These are phyloP conservation scores for Chrosomus eos DNA, from an alignment of 2,797 vertebrate genomes.

Conservation along the genomic window DNA sequence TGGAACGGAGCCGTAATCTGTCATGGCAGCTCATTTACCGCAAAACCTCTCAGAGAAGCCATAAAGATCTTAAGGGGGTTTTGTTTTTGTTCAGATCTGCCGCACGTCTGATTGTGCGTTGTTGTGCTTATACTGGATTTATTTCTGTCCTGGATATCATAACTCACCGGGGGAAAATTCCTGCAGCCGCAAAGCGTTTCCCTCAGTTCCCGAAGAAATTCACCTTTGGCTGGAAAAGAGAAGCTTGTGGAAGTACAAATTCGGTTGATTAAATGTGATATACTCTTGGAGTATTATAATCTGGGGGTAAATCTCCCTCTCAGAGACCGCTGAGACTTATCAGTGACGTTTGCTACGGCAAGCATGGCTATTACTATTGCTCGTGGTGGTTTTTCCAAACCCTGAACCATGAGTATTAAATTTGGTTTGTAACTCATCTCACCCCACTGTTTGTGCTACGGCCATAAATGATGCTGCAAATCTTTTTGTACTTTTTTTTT, in stretches of 20 bases:
- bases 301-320: conserved; percentile 66
- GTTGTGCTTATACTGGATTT: conserved; percentile 71
- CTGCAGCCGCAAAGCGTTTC: conserved; percentile 47
- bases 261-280: conserved; percentile 69
- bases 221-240: conserved; percentile 69
- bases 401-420: background rate
- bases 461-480: background rate
- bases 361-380: background rate
- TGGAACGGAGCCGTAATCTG: conserved; percentile 69
- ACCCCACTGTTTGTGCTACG: background rate
- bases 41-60: conserved; percentile 44
- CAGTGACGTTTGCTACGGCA: background rate
- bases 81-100: conserved; percentile 30
- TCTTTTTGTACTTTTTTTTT: background rate
- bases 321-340: conserved; percentile 31
- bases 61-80: conserved; percentile 32
- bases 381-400: background rate
- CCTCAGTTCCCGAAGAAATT: conserved; percentile 58
- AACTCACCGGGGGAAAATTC: conserved; percentile 60
- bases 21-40: conserved; percentile 74
- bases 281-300: conserved; percentile 67
- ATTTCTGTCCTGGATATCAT: conserved; percentile 64
- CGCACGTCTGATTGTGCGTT: conserved; percentile 63
- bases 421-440: background rate
- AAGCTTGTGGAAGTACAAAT: conserved; percentile 59